phyloP scores from a whole-genome alignment of 2,113 vertebrate species.

The Charina bottae region DNA sequence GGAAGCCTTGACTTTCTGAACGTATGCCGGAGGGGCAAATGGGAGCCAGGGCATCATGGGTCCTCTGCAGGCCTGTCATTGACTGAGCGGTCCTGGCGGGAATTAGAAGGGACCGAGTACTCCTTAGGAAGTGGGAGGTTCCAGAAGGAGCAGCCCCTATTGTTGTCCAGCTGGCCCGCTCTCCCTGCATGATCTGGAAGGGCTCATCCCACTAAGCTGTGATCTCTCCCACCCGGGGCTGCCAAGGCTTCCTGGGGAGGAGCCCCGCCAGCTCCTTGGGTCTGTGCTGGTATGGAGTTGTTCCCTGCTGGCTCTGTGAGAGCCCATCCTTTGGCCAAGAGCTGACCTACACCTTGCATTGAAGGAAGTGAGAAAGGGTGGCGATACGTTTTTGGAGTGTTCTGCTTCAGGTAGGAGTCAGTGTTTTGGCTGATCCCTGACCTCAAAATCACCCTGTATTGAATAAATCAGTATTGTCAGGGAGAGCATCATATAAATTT shows the following conservation, averaged over 20 bases:
- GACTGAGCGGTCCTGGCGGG: neutral
- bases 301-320: neutral
- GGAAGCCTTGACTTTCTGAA: neutral
- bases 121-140: neutral
- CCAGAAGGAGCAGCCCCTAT: neutral
- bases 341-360: neutral
- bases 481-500: neutral
- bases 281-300: neutral
- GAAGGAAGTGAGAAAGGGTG: neutral
- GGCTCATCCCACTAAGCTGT: neutral
- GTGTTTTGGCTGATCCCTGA: neutral
- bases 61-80: neutral
- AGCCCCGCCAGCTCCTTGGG: neutral
- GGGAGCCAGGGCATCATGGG: neutral
- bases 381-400: neutral
- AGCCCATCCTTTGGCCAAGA: neutral
- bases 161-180: neutral
- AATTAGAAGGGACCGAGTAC: neutral
- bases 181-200: neutral
- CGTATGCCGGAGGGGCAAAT: neutral
- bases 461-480: neutral
- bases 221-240: neutral
- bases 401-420: neutral
- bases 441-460: neutral
- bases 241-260: neutral